Base-by-base conservation (phyloP, 2,888 invertebrate genomes). In the Cecidostiba fungosa region DNA sequence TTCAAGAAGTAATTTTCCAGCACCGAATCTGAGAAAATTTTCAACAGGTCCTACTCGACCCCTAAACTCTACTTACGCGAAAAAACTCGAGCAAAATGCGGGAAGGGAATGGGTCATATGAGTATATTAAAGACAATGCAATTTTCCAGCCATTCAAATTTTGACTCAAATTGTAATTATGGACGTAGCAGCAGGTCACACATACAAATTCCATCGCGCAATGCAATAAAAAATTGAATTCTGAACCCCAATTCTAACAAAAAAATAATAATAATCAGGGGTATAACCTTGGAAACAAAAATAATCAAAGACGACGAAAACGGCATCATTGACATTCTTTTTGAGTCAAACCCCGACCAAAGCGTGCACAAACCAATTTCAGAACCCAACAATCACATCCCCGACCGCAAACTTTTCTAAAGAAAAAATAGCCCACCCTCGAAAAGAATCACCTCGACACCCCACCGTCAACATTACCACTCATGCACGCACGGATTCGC, bases 31-130 rank as follows among this genome's bases (percentile, higher is more conserved):
- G 12, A 16, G 66, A 66, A n/a, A n/a, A 62, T 26, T 23, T 12
- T 14, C 12, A 70, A 14, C n/a, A 62, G 47, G 43, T 69, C 23
- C 59, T 82, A 74, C 82, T 85, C 77, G 82, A 82, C 82, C 85
- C 76, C 59, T 26, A 69, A 74, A 50, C 29, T 77, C 77, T 26
- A 62, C 26, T 26, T 19, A 26, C 23, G 19, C 66, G 16, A n/a
- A 77, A 1, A 50, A 77, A 66, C 66, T 66, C 29, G 26, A 66
- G 62, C 5, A 12, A 26, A 66, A 59, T 23, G 23, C n/a, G 23
- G 6, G 4, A 59, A 23, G 23, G 6, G n/a, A 16, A 16, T 16
- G 2, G 8, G 16, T 14, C 23, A 5, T 23, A 59, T 23, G 23
- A 16, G 0, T 19, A 23, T 23, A 23, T 23, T 23, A 23, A n/a